Conservation (phyloP, 2,797 vertebrate genomes). For the Anguilla obscura region DNA sequence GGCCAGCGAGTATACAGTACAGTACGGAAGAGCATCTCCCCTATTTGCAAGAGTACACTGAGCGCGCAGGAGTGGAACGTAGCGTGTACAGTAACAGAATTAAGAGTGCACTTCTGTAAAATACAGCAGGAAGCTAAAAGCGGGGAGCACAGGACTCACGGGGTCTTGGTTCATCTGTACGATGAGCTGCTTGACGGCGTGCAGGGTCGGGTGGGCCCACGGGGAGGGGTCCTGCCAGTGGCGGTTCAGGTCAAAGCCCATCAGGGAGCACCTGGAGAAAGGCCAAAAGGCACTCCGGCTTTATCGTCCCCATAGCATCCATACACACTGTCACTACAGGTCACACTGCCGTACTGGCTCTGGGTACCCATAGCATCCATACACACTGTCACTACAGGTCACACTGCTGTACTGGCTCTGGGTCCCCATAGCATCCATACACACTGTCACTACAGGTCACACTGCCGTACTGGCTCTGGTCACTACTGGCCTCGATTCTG, state of each 20-base stretch:
- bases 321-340: not conserved
- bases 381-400: not conserved
- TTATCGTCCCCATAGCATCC: constrained; percentile 29
- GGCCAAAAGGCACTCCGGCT: constrained; percentile 11
- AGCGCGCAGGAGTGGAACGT: no score
- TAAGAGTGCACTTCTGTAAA: not conserved
- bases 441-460: not conserved
- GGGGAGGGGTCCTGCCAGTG: constrained; percentile 96
- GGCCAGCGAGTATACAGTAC: not conserved
- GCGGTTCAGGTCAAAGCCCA: constrained; percentile 97
- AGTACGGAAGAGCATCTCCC: not conserved
- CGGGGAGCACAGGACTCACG: constrained; percentile 72
- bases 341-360: no score
- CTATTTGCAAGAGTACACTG: not conserved
- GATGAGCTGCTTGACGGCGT: constrained; percentile 94
- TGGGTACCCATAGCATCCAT: constrained; percentile 32
- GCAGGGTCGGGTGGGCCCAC: constrained; percentile 93
- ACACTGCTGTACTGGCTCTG: not conserved
- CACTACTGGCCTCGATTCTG: not conserved
- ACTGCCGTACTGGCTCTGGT: not conserved
- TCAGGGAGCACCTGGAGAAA: constrained; percentile 85
- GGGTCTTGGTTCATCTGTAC: constrained; percentile 91
- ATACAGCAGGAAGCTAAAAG: not conserved
- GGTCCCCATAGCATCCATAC: no score
- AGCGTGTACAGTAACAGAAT: not conserved